Evolutionary conservation across 1,140 invertebrate genomes (phyloP).

Genomic region (Lanistes nyassanus): DNA sequence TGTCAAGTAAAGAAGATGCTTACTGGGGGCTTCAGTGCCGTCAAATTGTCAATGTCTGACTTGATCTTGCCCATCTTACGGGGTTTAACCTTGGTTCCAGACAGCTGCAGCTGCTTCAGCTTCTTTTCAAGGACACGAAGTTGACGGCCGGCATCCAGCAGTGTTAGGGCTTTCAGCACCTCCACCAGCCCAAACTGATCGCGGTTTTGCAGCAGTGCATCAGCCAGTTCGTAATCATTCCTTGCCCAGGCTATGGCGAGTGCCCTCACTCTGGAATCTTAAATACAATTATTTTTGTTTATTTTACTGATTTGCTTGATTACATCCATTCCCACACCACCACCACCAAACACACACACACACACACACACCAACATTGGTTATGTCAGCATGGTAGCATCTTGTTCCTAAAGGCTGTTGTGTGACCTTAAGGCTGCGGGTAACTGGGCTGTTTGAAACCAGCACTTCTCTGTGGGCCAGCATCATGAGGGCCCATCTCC

Average conservation of each 20-base stretch:
- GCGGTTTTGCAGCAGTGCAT: constrained; percentile 48
- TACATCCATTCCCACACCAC: background rate
- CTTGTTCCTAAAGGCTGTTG: no score
- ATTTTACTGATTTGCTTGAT: background rate
- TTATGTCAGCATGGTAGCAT: no score
- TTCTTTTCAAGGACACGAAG: constrained; percentile 58
- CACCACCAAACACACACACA: background rate
- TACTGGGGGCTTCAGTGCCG: constrained; percentile 53
- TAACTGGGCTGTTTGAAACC: no score
- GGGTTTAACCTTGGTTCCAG: constrained; percentile 49
- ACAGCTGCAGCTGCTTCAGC: constrained; percentile 54
- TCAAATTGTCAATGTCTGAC: constrained; percentile 61
- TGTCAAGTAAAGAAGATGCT: constrained; percentile 33
- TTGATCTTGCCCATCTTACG: constrained; percentile 59
- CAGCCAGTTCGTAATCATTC: constrained; percentile 55
- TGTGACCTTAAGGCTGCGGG: no score
- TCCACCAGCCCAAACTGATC: constrained; percentile 61
- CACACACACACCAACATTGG: constrained; percentile 3
- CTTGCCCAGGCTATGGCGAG: constrained; percentile 63
- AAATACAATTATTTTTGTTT: constrained; percentile 28
- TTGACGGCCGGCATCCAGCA: constrained; percentile 59
- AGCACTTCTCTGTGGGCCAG: background rate
- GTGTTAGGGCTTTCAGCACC: constrained; percentile 57
- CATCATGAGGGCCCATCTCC: background rate
- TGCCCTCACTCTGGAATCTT: constrained; percentile 57